Percentiles rank a stretch among this genome's conserved stretches.
Evolutionary conservation across 2,888 invertebrate genomes (phyloP).

Genomic region (Blera fallax): DNA sequence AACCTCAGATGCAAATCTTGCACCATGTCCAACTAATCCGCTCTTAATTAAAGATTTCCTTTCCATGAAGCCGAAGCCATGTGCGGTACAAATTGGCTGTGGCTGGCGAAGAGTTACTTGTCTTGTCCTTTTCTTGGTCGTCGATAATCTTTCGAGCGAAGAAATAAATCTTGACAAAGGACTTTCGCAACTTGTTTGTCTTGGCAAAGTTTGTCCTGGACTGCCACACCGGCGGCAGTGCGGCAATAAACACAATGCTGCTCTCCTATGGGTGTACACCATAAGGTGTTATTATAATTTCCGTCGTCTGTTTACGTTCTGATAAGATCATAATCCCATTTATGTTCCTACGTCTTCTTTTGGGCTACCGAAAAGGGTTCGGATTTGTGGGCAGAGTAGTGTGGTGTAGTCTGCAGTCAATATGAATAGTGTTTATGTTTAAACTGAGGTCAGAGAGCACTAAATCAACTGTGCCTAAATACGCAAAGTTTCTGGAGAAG

Average conservation of each 20-base stretch:
- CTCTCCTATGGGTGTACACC: conserved; percentile 66
- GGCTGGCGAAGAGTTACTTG: conserved; percentile 61
- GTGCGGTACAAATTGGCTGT: conserved; percentile 69
- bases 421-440: conserved; percentile 79
- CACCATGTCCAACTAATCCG: conserved; percentile 79
- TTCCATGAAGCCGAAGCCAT: conserved; percentile 55
- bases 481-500: conserved; percentile 67
- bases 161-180: conserved; percentile 81
- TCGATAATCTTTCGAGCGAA: conserved; percentile 74
- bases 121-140: conserved; percentile 73
- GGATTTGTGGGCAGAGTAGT: conserved; percentile 39
- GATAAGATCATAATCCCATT: conserved; percentile 83
- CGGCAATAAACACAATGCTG: conserved; percentile 71
- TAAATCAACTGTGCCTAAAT: conserved; percentile 80
- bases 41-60: conserved; percentile 81
- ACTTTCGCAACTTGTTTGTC: conserved; percentile 79
- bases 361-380: conserved; percentile 68
- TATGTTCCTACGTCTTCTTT: conserved; percentile 78
- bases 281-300: conserved; percentile 80
- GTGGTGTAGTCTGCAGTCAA: conserved; percentile 73
- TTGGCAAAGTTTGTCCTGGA: conserved; percentile 74
- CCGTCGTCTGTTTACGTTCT: conserved; percentile 77
- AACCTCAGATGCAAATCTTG: conserved; percentile 80
- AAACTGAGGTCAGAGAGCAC: conserved; percentile 82
- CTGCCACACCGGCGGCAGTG: conserved; percentile 59